Base-by-base conservation (phyloP, 2,888 invertebrate species). In the Lasioglossum malachurum region DNA sequence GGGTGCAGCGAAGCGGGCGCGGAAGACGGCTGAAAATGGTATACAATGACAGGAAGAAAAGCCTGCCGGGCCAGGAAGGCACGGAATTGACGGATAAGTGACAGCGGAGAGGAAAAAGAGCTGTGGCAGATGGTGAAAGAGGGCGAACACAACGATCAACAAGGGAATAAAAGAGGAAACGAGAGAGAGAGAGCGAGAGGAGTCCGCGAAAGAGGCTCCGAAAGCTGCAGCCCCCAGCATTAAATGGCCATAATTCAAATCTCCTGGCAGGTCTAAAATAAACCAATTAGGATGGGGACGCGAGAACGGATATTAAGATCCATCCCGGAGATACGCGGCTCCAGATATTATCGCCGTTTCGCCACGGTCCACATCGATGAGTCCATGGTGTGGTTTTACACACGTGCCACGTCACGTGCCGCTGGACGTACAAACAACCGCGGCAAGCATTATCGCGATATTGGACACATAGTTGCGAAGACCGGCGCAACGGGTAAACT, bases 251-350 rank as follows among this genome's bases (percentile, higher is more conserved):
- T 91, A 92, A 92, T 87, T 92, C 92, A 91, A 88, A 85, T 84
- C 80, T 60, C 73, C 19, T 85, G 90, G 86, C 89, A 89, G 89
- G 82, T 89, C 86, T 79, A 87, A 90, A 92, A 91, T 87, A 91
- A 92, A 90, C 89, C 91, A 92, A 92, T 92, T 92, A 92, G 85
- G 82, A 41, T 46, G 67, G 64, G 35, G n/a, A 31, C 86, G 83
- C 80, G 84, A 89, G 82, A 87, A 80, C 88, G 92, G 91, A 92
- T 92, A 92, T 92, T 92, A 92, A 89, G 90, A 92, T 90, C 83
- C 84, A 80, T 27, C 75, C 60, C 31, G 82, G 67, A 80, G 85
- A 89, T 79, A 88, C 38, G 73, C 27, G 53, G n/a, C 67, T n/a
- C 23, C 19, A 10, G 75, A 77, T 81, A 53, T 75, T 46, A 85